Evolutionary conservation across 2,797 vertebrate genomes (phyloP), one percentile per base, ranked within the genome.

Genomic region (Mormyrus hasselquistii): DNA sequence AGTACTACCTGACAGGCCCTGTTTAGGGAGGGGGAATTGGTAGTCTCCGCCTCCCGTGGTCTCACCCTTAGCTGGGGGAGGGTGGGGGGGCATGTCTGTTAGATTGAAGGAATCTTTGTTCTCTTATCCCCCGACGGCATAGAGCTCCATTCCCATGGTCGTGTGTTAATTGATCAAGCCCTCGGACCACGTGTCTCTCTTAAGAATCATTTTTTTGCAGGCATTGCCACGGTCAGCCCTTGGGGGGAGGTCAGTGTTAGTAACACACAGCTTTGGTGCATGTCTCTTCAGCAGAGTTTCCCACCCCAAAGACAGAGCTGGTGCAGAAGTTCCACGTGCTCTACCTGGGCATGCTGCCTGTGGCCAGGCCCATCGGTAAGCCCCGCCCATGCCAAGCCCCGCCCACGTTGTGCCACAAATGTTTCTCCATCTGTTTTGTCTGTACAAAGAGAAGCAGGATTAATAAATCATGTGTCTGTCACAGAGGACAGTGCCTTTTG

Each of bases 221-320:
- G 9, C 62, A 10, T 65, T 65, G 62, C 25, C 9, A 3, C 12
- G 62, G 62, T 65, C 59, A 29, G 59, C 59, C 22, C 22, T 69
- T 12, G 29, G 62, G 9, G 2, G 25, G 10, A 2, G 65, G 0
- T 79, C 22, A 12, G 0, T 84, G 5, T 83, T 3, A 12, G 87
- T 73, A 57, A 88, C 76, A 29, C 50, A 41, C 73, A 53, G 47
- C 25, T 88, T 25, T 88, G 50, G 55, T 88, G 69, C 52, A 9
- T 57, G 69, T 52, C 94, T 93, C 90, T 95, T 93, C 91, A 97
- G 96, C 98, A 97, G 98, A 99, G 96, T 99, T 99, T 91, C 98
- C 98, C 94, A 99, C 98, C 93, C 98, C 98, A 96, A 99, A 99
- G 97, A 99, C 97, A 0, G 98, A 99, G 93, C 95, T 99, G 95